A percentile compares a stretch with the other conserved stretches of the same genome.
phyloP scores from a whole-genome alignment of 2,888 invertebrate genomes.

The Aromia moschata region DNA sequence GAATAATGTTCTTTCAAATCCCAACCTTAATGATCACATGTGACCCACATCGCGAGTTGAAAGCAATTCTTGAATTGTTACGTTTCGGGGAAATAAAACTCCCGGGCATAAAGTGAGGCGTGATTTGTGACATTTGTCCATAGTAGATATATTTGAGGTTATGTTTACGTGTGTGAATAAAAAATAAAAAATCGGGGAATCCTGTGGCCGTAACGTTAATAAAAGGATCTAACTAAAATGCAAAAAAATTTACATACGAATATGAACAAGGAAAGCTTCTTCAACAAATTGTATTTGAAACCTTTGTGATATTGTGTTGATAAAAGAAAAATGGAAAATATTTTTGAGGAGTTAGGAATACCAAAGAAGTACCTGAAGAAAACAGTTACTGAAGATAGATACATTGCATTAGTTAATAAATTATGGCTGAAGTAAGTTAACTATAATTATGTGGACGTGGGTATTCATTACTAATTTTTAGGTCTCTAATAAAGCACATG shows the following conservation, averaged over 20 bases:
- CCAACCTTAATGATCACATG: no score
- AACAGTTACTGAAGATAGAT: constrained; percentile 68
- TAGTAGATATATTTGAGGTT: no score
- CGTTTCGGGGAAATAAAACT: no score
- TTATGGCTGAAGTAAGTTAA: constrained; percentile 72
- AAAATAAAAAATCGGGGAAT: constrained; percentile 5
- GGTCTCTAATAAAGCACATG: constrained; percentile 64
- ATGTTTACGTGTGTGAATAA: constrained; percentile 11
- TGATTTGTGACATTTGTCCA: no score
- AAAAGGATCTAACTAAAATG: constrained; percentile 1
- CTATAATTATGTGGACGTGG: constrained; percentile 2
- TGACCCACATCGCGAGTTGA: no score
- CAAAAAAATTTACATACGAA: no score
- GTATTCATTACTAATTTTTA: constrained; percentile 40
- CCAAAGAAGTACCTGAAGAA: constrained; percentile 73
- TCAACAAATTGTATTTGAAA: background rate
- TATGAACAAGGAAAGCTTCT: constrained; percentile 1
- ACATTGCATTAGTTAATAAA: constrained; percentile 72
- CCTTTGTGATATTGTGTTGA: constrained; percentile 3
- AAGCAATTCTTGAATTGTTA: no score
- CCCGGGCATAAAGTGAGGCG: no score
- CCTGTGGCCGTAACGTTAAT: background rate
- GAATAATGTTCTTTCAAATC: no score
- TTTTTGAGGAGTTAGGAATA: constrained; percentile 77
- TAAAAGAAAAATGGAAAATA: constrained; percentile 68